A percentile compares a stretch with the other conserved stretches of the same genome.
Conservation (phyloP, 2,888 invertebrate species). For the Eumacrocentrus americanus region DNA sequence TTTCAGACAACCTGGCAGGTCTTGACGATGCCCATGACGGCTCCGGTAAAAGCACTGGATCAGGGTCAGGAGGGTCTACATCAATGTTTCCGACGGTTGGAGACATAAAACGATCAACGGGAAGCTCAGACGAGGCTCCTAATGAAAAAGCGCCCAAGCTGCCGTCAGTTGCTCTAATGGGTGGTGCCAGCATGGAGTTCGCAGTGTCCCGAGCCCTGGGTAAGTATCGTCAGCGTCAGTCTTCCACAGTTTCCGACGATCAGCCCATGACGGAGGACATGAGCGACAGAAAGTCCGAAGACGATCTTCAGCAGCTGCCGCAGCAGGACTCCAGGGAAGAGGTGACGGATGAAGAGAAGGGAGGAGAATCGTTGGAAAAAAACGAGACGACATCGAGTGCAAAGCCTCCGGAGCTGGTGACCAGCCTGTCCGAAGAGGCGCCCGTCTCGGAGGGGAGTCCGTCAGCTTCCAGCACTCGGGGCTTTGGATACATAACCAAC, state of each 20-base stretch:
- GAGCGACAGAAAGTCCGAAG: constrained; percentile 53
- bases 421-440: constrained; percentile 64
- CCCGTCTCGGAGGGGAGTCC: constrained; percentile 71
- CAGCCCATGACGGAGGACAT: constrained; percentile 65
- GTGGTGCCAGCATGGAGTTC: constrained; percentile 80
- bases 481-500: constrained; percentile 61
- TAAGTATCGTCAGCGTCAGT: constrained; percentile 77
- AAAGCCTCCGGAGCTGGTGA: constrained; percentile 53
- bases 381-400: constrained; percentile 48
- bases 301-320: constrained; percentile 40
- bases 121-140: constrained; percentile 68
- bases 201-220: constrained; percentile 82
- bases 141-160: constrained; percentile 60
- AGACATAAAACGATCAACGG: constrained; percentile 71
- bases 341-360: constrained; percentile 44
- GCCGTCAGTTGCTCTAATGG: constrained; percentile 64
- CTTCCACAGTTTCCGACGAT: constrained; percentile 74
- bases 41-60: constrained; percentile 67
- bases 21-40: constrained; percentile 65
- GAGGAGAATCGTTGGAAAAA: constrained; percentile 42
- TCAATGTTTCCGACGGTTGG: constrained; percentile 77
- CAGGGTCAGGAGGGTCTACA: constrained; percentile 67
- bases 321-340: constrained; percentile 50
- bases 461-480: constrained; percentile 68
- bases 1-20: constrained; percentile 66